Conservation (phyloP, 1,140 invertebrate genomes). For the Akabosia matsudoensis region DNA sequence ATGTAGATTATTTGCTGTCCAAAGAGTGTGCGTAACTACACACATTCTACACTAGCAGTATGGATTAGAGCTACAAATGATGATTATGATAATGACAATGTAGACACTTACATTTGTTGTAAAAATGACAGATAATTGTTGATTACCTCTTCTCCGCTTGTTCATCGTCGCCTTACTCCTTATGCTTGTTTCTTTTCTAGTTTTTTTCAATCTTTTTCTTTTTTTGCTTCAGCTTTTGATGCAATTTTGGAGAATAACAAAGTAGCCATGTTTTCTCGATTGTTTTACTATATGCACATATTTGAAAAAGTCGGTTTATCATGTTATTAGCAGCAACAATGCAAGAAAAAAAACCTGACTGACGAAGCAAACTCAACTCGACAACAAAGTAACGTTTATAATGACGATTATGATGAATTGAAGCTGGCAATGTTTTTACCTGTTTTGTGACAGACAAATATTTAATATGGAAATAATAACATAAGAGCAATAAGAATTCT, state of each 20-base stretch:
- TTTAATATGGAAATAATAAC: background rate
- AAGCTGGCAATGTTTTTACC: background rate
- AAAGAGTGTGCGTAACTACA: no score
- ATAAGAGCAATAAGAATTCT: no score
- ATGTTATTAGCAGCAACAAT: no score
- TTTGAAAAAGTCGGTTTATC: background rate
- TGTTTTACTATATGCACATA: background rate
- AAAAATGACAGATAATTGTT: slow-evolving; percentile 14
- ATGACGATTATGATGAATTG: background rate
- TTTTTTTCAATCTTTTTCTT: background rate
- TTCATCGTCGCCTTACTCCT: background rate
- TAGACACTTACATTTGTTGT: background rate
- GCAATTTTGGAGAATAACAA: background rate
- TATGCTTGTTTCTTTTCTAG: background rate
- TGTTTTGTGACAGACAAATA: background rate
- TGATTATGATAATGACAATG: slow-evolving; percentile 17
- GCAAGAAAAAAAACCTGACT: no score
- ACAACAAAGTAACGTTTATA: no score
- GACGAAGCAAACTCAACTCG: no score
- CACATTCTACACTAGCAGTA: background rate
- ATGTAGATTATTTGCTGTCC: background rate
- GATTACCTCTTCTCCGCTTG: background rate
- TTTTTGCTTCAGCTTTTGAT: no score
- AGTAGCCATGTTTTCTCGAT: background rate
- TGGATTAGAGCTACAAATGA: background rate